Base-by-base conservation (phyloP, 2,888 invertebrate genomes). In the Coleophora deauratella region DNA sequence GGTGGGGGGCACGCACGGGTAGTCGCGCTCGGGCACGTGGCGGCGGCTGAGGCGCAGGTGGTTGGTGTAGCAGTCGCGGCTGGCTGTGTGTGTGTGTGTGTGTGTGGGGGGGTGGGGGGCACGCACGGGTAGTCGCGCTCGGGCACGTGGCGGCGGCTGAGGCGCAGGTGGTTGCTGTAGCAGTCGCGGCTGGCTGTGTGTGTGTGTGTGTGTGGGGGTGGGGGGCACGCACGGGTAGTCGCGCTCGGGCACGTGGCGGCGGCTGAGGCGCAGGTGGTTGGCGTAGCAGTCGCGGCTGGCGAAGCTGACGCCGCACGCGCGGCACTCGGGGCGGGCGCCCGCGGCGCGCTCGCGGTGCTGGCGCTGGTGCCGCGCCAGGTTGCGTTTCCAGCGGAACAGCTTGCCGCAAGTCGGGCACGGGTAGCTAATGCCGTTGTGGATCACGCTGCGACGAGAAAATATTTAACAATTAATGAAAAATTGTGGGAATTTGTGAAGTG, bases 351-450 rank as follows among this genome's bases (percentile, higher is more conserved):
- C 80, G 2, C 72, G 52, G 42, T 85, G 84, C 54, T 73, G 76
- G n/a, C 81, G 59, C 1, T 69, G 55, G 52, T 84, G 84, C 0
- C 84, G 59, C 0, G 82, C 72, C 0, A 85, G 62, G 55, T 85
- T 85, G 0, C 84, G 58, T 40, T 82, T 82, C 84, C 84, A 85
- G 32, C 76, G 77, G 66, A 85, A 85, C 44, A 72, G 59, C 34
- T 82, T 85, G 13, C 82, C 82, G 59, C 84, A 85, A 0, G 67
- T 68, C 0, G 76, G 78, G 7, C 84, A 85, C 0, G 81, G 82
- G 53, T 82, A 82, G 0, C 67, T 63, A 0, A 73, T 40, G 0
- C 84, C 84, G 37, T 80, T 65, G 68, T 85, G 84, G 37, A 84
- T 79, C 0, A 82, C 84, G 0, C 84, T 84, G 55, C 0, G 43